phyloP scores from a whole-genome alignment of 2,888 invertebrate species.

The Sussaba pulchella region DNA sequence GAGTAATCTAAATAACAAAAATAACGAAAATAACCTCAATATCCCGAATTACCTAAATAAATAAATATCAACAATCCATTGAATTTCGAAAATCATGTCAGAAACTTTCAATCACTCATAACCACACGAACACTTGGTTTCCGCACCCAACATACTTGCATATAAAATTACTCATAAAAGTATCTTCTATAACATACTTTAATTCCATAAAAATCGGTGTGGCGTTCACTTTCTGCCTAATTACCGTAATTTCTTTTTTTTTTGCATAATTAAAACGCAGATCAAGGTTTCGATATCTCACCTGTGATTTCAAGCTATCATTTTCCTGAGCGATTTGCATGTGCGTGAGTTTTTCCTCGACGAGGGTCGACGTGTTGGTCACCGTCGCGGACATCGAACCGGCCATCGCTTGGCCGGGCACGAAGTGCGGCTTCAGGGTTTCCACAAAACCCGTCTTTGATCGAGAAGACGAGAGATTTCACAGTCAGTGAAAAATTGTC shows the following conservation, averaged over 20 bases:
- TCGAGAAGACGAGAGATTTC: slow-evolving; percentile 61
- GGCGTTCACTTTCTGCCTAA: not conserved
- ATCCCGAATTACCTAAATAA: too few relatives aligned
- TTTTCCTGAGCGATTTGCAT: slow-evolving; percentile 90
- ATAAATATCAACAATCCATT: too few relatives aligned
- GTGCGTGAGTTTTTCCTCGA: slow-evolving; percentile 89
- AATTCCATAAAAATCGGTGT: too few relatives aligned
- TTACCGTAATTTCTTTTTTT: slow-evolving; percentile 76
- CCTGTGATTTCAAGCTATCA: slow-evolving; percentile 82
- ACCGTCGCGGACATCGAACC: slow-evolving; percentile 85
- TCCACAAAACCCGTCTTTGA: slow-evolving; percentile 94
- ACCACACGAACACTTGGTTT: too few relatives aligned
- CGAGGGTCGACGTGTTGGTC: slow-evolving; percentile 82
- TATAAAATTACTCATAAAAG: too few relatives aligned
- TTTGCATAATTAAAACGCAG: not conserved
- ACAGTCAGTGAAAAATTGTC: slow-evolving; percentile 29
- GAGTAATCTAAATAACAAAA: too few relatives aligned
- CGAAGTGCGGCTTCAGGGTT: slow-evolving; percentile 95
- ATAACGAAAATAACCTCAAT: too few relatives aligned
- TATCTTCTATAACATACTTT: too few relatives aligned
- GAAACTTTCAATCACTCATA: too few relatives aligned
- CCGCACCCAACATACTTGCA: too few relatives aligned
- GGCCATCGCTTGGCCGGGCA: slow-evolving; percentile 92
- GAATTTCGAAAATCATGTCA: too few relatives aligned
- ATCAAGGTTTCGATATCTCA: slow-evolving; percentile 54